Evolutionary conservation across 2,113 vertebrate genomes (phyloP), one percentile per base, ranked within the genome.

Genomic region (Petromus typicus): DNA sequence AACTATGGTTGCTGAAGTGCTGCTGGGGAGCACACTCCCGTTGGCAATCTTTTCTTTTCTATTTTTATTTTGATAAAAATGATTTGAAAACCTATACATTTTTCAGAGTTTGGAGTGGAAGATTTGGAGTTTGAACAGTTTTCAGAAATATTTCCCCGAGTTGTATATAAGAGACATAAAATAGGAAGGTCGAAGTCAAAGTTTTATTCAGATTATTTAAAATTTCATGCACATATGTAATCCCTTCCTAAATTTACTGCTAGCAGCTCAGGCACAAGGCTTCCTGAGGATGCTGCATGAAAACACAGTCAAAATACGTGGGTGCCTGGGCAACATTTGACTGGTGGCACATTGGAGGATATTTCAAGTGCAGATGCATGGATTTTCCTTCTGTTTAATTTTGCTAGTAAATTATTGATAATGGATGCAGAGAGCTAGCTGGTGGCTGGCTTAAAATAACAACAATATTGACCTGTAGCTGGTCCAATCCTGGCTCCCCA

Each of bases 381-480:
- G 27, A 93, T 93, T 94, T 96, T 87, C 54, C 45, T 96, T 94
- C 79, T 80, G 90, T 94, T 87, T 96, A 95, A 97, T 95, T 97
- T 90, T 95, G 92, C 61, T 86, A 92, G 73, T 85, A 78, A 89
- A 89, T 97, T 95, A 92, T 93, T 96, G 56, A 54, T 92, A 86
- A 92, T 63, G 48, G 59, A 90, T 67, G 48, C 92, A 94, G 92
- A 95, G 81, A 92, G 80, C 37, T n/a, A 73, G 78, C 84, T 59
- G 12, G 75, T 92, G 66, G 61, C 23, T 94, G 71, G 83, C 92
- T 96, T 90, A 27, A 25, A 87, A 89, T 84, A 78, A 81, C 0
- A 4, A 73, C 86, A 83, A 37, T 76, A 59, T 76, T 80, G 5
- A 63, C 71, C 75, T 79, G 57, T 22, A 75, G 40, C 79, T 89